Evolutionary conservation across 2,888 invertebrate genomes (phyloP), one percentile per base, ranked within the genome.

Genomic region (Drosophila cyrtoloma): DNA sequence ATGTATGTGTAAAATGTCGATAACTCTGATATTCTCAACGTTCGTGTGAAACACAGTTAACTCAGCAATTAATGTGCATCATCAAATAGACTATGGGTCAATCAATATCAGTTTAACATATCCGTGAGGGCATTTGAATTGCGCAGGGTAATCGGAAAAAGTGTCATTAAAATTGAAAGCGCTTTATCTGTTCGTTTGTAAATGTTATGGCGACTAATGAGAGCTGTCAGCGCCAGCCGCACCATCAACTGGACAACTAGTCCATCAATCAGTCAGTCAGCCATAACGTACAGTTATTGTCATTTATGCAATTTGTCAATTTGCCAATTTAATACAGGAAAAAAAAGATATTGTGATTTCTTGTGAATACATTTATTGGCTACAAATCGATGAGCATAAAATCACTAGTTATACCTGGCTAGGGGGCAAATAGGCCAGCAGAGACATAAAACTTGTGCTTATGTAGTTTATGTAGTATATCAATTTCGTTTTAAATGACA

Each of bases 251-350:
- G 52, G 50, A 56, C 59, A 61, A 63, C 10, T n/a, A 51, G 50
- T 14, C 14, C 28, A 50, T 82, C 58, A 55, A 58, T 75, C 79
- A 42, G 53, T 56, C 58, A 51, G 32, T 50, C 68, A 69, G 53
- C 33, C 63, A 50, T 77, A 71, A 67, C 52, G 28, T 26, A 37
- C 62, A 53, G 33, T 30, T 63, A 64, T 66, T 75, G 75, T 77
- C 77, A 82, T 62, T 78, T 67, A 63, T 75, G 73, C 75, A 74
- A 88, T 86, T 86, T 80, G 75, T 75, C 75, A 77, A 67, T 72
- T 62, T 73, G 47, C 62, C 70, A 76, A 66, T 71, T 75, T 58
- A 59, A 32, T 19, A 56, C 55, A 62, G 56, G 28, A 28, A 71
- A 56, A 50, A 39, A 51, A 2, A 33, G 47, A 58, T 50, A 52